Conservation (phyloP, 1,140 invertebrate species). For the Homalodisca vitripennis region DNA sequence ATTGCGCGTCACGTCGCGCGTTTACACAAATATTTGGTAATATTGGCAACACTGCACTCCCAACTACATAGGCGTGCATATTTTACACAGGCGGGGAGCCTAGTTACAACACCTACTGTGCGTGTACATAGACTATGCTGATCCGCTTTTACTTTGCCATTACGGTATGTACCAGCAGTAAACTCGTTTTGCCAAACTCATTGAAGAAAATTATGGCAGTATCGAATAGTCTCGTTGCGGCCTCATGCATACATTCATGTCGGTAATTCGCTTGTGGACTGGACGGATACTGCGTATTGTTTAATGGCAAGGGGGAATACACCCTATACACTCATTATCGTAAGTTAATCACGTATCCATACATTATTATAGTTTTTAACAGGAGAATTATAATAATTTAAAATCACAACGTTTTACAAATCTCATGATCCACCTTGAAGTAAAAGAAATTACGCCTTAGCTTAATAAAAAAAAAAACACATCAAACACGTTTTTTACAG, state of each 20-base stretch:
- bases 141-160: neutral
- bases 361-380: too few relatives aligned
- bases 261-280: neutral
- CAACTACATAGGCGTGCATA: too few relatives aligned
- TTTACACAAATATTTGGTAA: neutral
- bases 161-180: neutral
- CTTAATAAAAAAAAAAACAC: too few relatives aligned
- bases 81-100: too few relatives aligned
- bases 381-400: too few relatives aligned
- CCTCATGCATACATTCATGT: neutral
- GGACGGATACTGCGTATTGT: neutral
- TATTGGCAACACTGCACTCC: neutral
- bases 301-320: neutral
- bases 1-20: neutral
- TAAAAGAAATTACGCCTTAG: too few relatives aligned
- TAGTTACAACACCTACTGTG: neutral
- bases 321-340: too few relatives aligned
- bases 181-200: conserved; percentile 1
- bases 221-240: neutral
- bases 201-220: neutral
- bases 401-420: too few relatives aligned
- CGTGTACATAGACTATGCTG: neutral
- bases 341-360: too few relatives aligned
- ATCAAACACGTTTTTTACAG: too few relatives aligned
- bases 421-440: too few relatives aligned